These are phyloP conservation scores for Sericinus montela DNA, from an alignment of 2,888 invertebrate genomes.

Conservation along the genomic window DNA sequence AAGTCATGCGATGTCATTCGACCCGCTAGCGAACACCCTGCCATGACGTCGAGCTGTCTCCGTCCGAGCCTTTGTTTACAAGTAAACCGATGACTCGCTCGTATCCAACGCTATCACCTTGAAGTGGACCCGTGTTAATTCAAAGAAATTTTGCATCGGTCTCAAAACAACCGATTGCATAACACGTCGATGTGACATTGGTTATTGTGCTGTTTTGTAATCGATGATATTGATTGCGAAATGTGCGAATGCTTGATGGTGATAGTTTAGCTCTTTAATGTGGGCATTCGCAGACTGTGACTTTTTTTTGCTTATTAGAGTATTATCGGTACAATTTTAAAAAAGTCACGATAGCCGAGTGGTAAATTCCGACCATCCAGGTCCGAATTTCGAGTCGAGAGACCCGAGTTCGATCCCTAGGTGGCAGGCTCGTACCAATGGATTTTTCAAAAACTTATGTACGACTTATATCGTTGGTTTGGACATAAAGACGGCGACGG, in stretches of 20 bases:
- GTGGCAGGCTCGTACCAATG: no score
- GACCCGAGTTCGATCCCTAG: no score
- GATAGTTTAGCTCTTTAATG: no score
- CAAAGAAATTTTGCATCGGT: not conserved
- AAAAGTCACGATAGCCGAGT: no score
- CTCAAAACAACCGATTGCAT: not conserved
- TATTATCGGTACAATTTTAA: no score
- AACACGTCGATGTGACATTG: not conserved
- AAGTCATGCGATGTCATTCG: not conserved
- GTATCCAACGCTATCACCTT: not conserved
- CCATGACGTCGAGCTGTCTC: not conserved
- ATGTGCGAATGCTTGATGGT: not conserved
- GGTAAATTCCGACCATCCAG: no score
- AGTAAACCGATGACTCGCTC: not conserved
- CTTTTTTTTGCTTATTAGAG: no score
- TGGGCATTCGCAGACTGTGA: no score
- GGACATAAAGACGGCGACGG: no score
- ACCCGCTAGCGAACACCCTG: not conserved
- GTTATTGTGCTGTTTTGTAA: not conserved
- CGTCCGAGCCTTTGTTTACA: not conserved
- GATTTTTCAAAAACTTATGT: no score
- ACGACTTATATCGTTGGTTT: no score
- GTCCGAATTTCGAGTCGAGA: no score
- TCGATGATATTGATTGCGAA: not conserved
- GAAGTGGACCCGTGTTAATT: not conserved